phyloP scores from a whole-genome alignment of 2,113 vertebrate species.

The Lipophrys pholis region DNA sequence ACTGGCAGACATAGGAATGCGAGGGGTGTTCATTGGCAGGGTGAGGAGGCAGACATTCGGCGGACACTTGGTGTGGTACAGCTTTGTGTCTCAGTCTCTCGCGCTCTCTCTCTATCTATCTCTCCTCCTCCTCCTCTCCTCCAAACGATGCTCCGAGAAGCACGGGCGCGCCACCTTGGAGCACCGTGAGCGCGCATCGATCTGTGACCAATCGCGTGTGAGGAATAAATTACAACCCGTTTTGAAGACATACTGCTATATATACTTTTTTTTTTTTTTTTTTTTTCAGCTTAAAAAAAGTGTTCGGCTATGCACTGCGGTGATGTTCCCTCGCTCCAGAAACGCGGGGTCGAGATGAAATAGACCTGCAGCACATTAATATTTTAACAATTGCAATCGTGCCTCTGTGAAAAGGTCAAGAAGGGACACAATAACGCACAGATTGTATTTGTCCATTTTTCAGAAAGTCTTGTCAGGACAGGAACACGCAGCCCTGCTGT shows the following conservation, averaged over 20 bases:
- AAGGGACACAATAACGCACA: not conserved
- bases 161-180: slow-evolving; percentile 67
- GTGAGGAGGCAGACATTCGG: slow-evolving; percentile 73
- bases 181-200: slow-evolving; percentile 78
- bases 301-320: slow-evolving; percentile 21
- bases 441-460: not conserved
- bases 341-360: not conserved
- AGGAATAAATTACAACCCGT: slow-evolving; percentile 71
- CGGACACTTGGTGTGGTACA: slow-evolving; percentile 65
- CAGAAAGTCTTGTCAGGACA: not conserved
- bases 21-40: slow-evolving; percentile 75
- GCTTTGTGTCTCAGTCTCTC: slow-evolving; percentile 48
- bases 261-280: slow-evolving; percentile 14
- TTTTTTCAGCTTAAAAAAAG: slow-evolving; percentile 10
- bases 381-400: slow-evolving; percentile 5
- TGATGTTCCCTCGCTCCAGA: not conserved
- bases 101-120: too few relatives aligned
- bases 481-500: not conserved
- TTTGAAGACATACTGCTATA: slow-evolving; percentile 49
- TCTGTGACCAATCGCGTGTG: slow-evolving; percentile 76
- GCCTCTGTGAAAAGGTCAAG: slow-evolving; percentile 1
- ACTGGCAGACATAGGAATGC: slow-evolving; percentile 80
- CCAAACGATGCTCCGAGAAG: slow-evolving; percentile 73
- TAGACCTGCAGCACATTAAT: not conserved
- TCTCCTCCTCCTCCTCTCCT: slow-evolving; percentile 43